Base-by-base conservation (phyloP, 2,113 vertebrate genomes). In the Willisornis vidua region DNA sequence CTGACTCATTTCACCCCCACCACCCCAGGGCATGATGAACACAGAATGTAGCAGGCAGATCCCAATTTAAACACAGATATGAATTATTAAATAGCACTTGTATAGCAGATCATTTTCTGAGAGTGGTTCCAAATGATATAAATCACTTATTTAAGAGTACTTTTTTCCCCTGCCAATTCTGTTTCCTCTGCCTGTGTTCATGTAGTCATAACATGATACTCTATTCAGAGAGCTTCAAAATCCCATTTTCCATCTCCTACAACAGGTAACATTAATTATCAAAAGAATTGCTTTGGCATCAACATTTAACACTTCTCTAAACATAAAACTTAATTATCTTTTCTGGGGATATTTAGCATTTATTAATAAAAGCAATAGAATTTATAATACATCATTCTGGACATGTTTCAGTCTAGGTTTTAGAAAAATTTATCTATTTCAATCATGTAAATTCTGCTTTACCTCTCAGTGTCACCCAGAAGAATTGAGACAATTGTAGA, bases 331-430 rank as follows among this genome's bases (percentile, higher is more conserved):
- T 41, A 14, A 87, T 95, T 94, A 87, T 94, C 54, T 63, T 92
- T 79, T 65, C 57, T 85, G 71, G 51, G 59, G 46, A 76, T 80
- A 93, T 55, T 86, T 91, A 86, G 52, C 68, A 77, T 82, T 96
- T 95, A 96, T 96, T 97, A 97, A 96, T 97, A 78, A 96, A 95
- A 81, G 58, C 59, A 94, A 75, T 62, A 72, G 41, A 57, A 31
- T 63, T 57, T 52, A 24, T 68, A 76, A 77, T 68, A 76, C 37
- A 89, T 92, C 87, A 65, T 93, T 94, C 83, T 92, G 83, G 74
- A 89, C 51, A 24, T 37, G 48, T 93, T 91, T 97, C 89, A 90
- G 17, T 86, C 54, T 57, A 74, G 54, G 62, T 68, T 54, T 59
- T 75, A 92, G 67, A 89, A 81, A 96, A 80, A 29, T 66, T 91